Evolutionary conservation across 2,888 invertebrate genomes (phyloP), one percentile per base, ranked within the genome.

Genomic region (Ennomos quercinarius): DNA sequence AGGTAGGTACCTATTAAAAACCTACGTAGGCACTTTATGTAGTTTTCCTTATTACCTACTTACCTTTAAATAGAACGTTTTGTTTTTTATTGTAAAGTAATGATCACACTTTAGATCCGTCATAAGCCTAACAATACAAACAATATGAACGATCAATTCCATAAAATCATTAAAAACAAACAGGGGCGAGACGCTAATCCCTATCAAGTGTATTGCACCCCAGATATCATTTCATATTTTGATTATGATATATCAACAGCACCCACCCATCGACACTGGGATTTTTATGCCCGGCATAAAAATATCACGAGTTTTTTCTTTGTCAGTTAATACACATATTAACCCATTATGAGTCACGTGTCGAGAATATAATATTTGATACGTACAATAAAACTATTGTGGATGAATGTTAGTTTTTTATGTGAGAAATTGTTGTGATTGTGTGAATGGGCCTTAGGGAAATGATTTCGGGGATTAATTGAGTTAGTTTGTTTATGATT

Each of bases 161-260:
- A 77, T 74, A 81, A 83, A 86, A 82, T 81, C 79, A 86, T 84
- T 84, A 80, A 80, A 58, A 81, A 85, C 84, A 87, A 83, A 82
- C 79, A 80, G 66, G 73, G 81, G 76, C 68, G 59, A 56, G 8
- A 45, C 69, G 0, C 0, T 74, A 82, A 83, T 82, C 84, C 84
- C 80, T 72, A 77, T 81, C 74, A 71, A 80, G 82, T 80, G 84
- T 72, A 61, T 65, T 71, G 68, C 65, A 61, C 79, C 80, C 85
- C 80, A 81, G 87, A 87, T 87, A 87, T 88, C 80, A 87, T 86
- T 87, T 89, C 90, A 91, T 91, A 91, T 92, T 91, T 91, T 89
- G 90, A 91, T 91, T 89, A 90, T 88, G 88, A 90, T 91, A 90
- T 91, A 91, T 92, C 91, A 89, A 83, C 87, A 89, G 86, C 89